phyloP scores from a whole-genome alignment of 2,797 vertebrate genomes.

The Schizothorax lantsangensis region DNA sequence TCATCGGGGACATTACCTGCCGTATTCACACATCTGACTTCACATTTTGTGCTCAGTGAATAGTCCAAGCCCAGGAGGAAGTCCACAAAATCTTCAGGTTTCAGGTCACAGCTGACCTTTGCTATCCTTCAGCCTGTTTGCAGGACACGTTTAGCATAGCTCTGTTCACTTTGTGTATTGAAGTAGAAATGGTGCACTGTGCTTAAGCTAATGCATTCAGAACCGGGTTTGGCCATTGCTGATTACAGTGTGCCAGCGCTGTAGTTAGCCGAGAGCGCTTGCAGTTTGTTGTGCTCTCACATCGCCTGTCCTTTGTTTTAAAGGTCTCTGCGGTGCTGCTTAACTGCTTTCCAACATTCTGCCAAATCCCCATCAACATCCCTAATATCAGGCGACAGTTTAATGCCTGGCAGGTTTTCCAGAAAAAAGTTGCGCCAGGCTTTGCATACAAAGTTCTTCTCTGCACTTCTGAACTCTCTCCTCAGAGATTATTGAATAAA shows the following conservation, averaged over 20 bases:
- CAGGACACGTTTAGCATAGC: constrained; percentile 11
- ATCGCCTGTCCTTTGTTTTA: constrained; percentile 28
- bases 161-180: constrained; percentile 13
- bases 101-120: not conserved
- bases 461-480: not conserved
- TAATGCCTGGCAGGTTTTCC: constrained; percentile 23
- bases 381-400: constrained; percentile 27
- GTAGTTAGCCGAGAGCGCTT: constrained; percentile 12
- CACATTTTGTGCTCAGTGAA: not conserved
- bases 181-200: not conserved
- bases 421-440: not conserved
- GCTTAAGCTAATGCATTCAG: not conserved
- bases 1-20: not conserved
- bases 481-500: not conserved
- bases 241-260: constrained; percentile 8
- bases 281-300: constrained; percentile 25
- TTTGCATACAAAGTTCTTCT: constrained; percentile 12
- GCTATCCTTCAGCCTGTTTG: constrained; percentile 24
- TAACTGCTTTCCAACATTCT: constrained; percentile 19
- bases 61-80: not conserved
- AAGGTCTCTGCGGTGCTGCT: constrained; percentile 7
- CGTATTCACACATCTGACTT: not conserved
- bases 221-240: not conserved
- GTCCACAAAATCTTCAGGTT: not conserved
- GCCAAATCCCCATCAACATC: constrained; percentile 21